Conservation (phyloP, 2,113 vertebrate genomes). For the Apteryx owenii region DNA sequence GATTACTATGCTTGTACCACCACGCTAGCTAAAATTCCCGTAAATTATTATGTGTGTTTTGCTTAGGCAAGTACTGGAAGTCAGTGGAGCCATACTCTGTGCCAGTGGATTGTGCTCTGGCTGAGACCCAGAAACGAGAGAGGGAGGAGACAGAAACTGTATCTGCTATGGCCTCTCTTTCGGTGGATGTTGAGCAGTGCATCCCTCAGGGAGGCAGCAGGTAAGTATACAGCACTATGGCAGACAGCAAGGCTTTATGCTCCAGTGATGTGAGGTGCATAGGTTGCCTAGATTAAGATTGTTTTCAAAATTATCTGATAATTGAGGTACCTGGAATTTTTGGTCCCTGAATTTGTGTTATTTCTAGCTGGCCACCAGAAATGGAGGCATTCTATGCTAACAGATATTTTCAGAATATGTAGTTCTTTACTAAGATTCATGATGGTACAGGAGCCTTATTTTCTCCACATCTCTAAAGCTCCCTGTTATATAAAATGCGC, state of each 20-base stretch:
- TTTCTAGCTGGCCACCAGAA: background rate
- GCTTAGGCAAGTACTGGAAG: conserved; percentile 85
- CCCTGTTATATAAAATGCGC: background rate
- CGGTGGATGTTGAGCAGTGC: conserved; percentile 79
- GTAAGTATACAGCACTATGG: conserved; percentile 52
- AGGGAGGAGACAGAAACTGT: conserved; percentile 81
- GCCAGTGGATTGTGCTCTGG: conserved; percentile 75
- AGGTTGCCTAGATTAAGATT: background rate
- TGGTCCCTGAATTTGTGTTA: background rate
- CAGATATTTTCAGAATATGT: background rate
- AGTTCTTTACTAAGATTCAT: background rate
- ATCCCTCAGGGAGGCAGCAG: conserved; percentile 74
- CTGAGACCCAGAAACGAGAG: conserved; percentile 76
- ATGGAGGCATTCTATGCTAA: background rate
- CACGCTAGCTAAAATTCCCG: conserved; percentile 61
- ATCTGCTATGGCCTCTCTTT: conserved; percentile 81
- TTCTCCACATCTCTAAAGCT: background rate
- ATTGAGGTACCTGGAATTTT: background rate
- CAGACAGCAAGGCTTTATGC: background rate
- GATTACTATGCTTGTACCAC: conserved; percentile 60
- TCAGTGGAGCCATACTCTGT: conserved; percentile 74
- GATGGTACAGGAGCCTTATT: background rate
- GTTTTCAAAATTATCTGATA: background rate
- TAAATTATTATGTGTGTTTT: conserved; percentile 70
- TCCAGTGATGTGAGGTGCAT: background rate